Evolutionary conservation across 2,888 invertebrate species (phyloP), one percentile per base, ranked within the genome.

Genomic region (Nemotelus nigrinus): DNA sequence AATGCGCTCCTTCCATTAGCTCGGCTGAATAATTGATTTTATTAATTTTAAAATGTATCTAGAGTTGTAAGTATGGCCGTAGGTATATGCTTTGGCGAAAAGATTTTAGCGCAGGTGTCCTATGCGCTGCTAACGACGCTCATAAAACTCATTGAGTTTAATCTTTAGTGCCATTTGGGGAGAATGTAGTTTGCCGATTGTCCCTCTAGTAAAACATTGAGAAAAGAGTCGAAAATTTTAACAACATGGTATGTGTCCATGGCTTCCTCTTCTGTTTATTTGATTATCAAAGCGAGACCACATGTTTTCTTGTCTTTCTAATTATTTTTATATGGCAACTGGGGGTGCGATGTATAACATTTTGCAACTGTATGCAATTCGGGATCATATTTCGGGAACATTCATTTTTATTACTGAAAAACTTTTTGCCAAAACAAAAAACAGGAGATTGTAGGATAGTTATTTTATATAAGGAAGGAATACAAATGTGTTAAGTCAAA

Each of bases 101-200:
- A n/a, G 6, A 60, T 6, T 57, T 58, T 10, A 45, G 41, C 60
- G 47, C 74, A 74, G 74, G 74, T 74, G 74, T 41, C 70, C 44
- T 39, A 45, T n/a, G 39, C 3, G 47, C 25, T 45, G 8, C 8
- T 74, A 74, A 74, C 50, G 63, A 60, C 48, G 48, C 74, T 50
- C 50, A 47, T 45, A 48, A 41, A 63, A 45, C 44, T 47, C 57
- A 45, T 48, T 4, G 47, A 45, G 50, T 60, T 48, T 47, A 63
- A 74, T 74, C 74, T 45, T 74, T 60, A 74, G 74, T 60, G 63
- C 48, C 63, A 47, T 74, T 74, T 48, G 10, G 72, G 72, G 60
- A 72, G 58, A 72, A 43, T 58, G 25, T 47, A n/a, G 47, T 47
- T 68, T 68, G 41, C 6, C n/a, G 50, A 39, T 7, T 68, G 7